These are phyloP conservation scores for Sinocyclocheilus rhinocerous DNA, from an alignment of 2,113 vertebrate genomes.

Conservation along the genomic window DNA sequence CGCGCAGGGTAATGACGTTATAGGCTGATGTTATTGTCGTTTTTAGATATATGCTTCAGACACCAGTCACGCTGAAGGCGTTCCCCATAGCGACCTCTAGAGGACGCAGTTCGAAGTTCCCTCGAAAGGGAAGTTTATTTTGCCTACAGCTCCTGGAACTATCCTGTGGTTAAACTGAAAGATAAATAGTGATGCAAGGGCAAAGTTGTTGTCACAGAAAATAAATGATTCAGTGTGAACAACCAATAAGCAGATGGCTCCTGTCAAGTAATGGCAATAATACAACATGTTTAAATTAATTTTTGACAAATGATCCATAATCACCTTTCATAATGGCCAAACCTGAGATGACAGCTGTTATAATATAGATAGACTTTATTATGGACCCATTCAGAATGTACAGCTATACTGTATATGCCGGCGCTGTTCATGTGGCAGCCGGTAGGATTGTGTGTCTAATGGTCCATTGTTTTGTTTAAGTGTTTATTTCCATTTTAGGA, in stretches of 20 bases:
- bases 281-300: constrained; percentile 8
- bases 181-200: neutral
- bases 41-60: no score
- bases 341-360: constrained; percentile 1
- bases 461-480: no score
- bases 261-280: constrained; percentile 43
- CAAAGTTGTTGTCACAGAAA: constrained; percentile 10
- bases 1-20: no score
- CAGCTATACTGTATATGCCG: no score
- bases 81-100: no score
- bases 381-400: neutral
- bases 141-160: neutral
- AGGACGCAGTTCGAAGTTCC: no score
- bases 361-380: neutral
- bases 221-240: constrained; percentile 29
- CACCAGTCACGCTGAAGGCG: no score
- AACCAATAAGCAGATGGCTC: constrained; percentile 47
- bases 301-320: constrained; percentile 24
- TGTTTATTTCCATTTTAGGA: no score
- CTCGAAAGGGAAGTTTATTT: neutral
- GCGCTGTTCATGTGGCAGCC: no score
- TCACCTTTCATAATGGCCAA: constrained; percentile 3
- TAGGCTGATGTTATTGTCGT: no score
- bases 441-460: no score
- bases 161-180: neutral